phyloP scores from a whole-genome alignment of 1,140 invertebrate genomes.

The Drosophila rufa region DNA sequence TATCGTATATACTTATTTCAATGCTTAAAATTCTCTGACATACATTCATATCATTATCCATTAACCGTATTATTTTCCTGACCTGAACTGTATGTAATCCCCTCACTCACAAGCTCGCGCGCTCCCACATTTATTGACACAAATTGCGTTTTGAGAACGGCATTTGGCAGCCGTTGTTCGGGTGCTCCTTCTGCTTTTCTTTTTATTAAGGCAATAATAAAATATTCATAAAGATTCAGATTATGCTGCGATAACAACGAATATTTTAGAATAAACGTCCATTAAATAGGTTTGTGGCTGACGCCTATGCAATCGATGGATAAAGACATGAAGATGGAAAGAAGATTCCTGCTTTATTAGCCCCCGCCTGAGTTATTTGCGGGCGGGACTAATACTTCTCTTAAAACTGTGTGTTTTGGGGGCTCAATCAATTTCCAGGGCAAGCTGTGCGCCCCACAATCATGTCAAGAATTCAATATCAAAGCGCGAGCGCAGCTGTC shows the following conservation, averaged over 20 bases:
- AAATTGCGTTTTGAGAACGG: slow-evolving; percentile 72
- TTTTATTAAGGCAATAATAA: slow-evolving; percentile 81
- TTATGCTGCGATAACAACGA: slow-evolving; percentile 59
- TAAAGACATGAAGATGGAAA: not conserved
- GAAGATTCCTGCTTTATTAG: slow-evolving; percentile 54
- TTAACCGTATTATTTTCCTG: not conserved
- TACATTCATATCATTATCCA: not conserved
- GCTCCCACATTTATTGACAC: slow-evolving; percentile 71
- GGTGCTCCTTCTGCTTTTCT: slow-evolving; percentile 21
- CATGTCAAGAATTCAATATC: slow-evolving; percentile 84
- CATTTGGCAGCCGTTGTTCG: slow-evolving; percentile 42
- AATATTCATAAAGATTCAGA: slow-evolving; percentile 82
- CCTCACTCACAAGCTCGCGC: slow-evolving; percentile 11
- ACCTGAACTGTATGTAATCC: not conserved
- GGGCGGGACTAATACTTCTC: slow-evolving; percentile 40
- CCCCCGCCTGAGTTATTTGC: slow-evolving; percentile 51
- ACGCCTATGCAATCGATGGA: slow-evolving; percentile 14
- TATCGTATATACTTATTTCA: too few relatives aligned
- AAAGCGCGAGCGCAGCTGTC: slow-evolving; percentile 72
- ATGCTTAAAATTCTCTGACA: not conserved
- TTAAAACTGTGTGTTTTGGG: slow-evolving; percentile 15
- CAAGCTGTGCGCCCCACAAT: slow-evolving; percentile 75
- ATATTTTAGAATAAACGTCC: slow-evolving; percentile 64
- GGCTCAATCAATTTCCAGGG: slow-evolving; percentile 44
- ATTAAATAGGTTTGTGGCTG: slow-evolving; percentile 48